phyloP scores from a whole-genome alignment of 2,888 invertebrate species.

The Philereme vetulata region DNA sequence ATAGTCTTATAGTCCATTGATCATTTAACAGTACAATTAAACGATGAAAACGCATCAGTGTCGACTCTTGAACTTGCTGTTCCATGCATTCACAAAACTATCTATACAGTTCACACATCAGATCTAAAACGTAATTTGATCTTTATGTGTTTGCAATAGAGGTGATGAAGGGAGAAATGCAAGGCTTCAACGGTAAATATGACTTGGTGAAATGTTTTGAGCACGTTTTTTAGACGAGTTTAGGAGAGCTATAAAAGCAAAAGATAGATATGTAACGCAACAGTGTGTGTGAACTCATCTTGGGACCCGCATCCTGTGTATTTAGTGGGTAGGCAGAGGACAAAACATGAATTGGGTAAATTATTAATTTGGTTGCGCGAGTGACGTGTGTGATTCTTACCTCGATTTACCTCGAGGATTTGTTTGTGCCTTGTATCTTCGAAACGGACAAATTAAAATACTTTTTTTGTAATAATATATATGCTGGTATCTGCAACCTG shows the following conservation, averaged over 20 bases:
- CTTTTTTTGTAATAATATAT: too few relatives aligned
- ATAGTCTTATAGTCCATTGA: constrained; percentile 33
- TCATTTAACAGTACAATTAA: constrained; percentile 36
- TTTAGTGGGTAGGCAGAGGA: constrained; percentile 39
- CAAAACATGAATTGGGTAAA: constrained; percentile 47
- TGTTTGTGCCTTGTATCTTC: too few relatives aligned
- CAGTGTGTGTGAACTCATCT: constrained; percentile 65
- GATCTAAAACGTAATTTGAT: constrained; percentile 21
- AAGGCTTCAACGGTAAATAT: constrained; percentile 35
- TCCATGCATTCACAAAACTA: constrained; percentile 36
- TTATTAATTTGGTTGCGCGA: constrained; percentile 14
- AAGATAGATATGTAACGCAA: constrained; percentile 54
- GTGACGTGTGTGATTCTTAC: constrained; percentile 10
- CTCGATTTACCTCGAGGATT: too few relatives aligned
- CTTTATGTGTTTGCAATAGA: constrained; percentile 36
- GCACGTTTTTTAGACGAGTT: constrained; percentile 75
- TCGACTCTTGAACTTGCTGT: constrained; percentile 55
- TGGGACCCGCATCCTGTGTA: constrained; percentile 50
- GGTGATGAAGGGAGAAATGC: constrained; percentile 9
- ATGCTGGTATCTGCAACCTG: too few relatives aligned
- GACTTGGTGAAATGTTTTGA: constrained; percentile 49
- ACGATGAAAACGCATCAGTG: constrained; percentile 30
- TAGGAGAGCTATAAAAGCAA: constrained; percentile 73
- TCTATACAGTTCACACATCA: constrained; percentile 34
- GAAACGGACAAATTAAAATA: too few relatives aligned